Conservation (phyloP, 2,888 invertebrate genomes). For the Dromius quadrimaculatus region DNA sequence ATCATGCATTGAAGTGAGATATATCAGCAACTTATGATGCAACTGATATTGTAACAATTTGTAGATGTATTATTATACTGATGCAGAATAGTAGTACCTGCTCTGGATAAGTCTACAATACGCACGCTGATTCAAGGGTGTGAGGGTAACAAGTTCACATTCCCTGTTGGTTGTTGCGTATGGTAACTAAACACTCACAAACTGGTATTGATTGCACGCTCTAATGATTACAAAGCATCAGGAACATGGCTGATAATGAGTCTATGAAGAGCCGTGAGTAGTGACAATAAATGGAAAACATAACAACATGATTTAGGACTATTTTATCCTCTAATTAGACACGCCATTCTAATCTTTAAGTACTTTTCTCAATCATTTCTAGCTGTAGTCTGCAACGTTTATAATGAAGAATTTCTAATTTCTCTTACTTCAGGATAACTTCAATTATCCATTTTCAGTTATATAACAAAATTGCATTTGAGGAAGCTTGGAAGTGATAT, state of each 20-base stretch:
- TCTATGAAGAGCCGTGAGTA: constrained; percentile 18
- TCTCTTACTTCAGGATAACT: too few species aligned
- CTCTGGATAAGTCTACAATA: not conserved
- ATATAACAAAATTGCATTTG: too few species aligned
- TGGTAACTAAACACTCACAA: constrained; percentile 20
- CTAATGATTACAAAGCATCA: constrained; percentile 43
- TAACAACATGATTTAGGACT: too few species aligned
- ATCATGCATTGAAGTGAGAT: not conserved
- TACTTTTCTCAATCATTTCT: too few species aligned
- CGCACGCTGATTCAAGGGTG: not conserved
- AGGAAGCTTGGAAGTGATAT: too few species aligned
- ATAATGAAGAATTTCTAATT: too few species aligned
- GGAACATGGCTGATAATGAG: constrained; percentile 33
- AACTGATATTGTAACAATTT: constrained; percentile 44
- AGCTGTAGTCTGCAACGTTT: too few species aligned
- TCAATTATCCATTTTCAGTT: too few species aligned
- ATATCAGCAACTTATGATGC: constrained; percentile 14
- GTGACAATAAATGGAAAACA: constrained; percentile 32
- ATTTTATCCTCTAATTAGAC: constrained; percentile 24
- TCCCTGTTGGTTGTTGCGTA: not conserved
- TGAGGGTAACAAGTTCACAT: not conserved
- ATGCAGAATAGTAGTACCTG: constrained; percentile 1
- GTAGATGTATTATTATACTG: constrained; percentile 42
- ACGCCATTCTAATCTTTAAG: too few species aligned
- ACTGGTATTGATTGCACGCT: constrained; percentile 35